Evolutionary conservation across 2,113 vertebrate genomes (phyloP).

Genomic region (Glareola pratincola): DNA sequence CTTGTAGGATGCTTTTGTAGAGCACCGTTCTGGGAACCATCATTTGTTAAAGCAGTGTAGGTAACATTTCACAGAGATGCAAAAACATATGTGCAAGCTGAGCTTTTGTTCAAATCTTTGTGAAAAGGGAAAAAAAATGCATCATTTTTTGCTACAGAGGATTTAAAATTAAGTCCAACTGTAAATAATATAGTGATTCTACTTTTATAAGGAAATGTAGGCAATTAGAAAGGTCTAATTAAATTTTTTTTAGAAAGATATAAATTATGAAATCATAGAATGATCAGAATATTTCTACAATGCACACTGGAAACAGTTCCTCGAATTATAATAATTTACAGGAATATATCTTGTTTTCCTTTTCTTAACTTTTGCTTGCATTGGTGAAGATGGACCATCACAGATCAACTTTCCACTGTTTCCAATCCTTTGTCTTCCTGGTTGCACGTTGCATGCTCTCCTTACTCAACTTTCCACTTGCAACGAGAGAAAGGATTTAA

Average conservation of each 20-base stretch:
- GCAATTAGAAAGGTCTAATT: not conserved
- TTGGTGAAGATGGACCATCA: not conserved
- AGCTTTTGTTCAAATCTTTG: not conserved
- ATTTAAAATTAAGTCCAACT: not conserved
- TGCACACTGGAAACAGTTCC: not conserved
- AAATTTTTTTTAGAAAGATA: not conserved
- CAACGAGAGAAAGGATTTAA: slow-evolving; percentile 46
- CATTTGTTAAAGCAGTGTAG: not conserved
- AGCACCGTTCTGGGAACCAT: not conserved
- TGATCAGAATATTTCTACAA: not conserved
- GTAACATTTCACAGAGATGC: not conserved
- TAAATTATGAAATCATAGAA: not conserved
- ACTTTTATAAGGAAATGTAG: not conserved
- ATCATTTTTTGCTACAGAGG: not conserved
- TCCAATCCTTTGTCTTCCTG: not conserved
- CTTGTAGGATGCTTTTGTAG: not conserved
- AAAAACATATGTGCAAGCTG: not conserved
- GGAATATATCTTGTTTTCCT: not conserved
- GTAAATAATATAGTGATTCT: not conserved
- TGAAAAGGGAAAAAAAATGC: not conserved
- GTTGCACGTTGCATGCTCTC: not conserved
- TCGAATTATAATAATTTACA: not conserved
- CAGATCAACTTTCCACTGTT: not conserved
- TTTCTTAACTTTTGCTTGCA: not conserved
- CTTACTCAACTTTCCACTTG: not conserved